Evolutionary conservation across 1,140 invertebrate genomes (phyloP).

Genomic region (Ruditapes philippinarum): DNA sequence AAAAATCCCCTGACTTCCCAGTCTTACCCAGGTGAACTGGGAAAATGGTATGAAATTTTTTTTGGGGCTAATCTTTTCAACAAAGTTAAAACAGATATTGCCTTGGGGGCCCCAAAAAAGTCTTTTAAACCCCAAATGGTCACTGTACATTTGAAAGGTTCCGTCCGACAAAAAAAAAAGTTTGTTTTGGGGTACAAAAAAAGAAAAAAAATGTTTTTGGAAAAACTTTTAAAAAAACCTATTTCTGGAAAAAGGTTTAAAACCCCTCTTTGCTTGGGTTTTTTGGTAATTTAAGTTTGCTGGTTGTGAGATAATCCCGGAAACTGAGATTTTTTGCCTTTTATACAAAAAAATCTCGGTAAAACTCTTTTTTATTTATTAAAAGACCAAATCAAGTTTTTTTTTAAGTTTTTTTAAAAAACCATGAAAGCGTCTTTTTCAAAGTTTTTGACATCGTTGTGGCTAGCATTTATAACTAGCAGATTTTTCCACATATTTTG

Average conservation of each 20-base stretch:
- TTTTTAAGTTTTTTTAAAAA: background rate
- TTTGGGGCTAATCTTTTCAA: background rate
- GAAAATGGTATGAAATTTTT: slow-evolving; percentile 27
- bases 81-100: slow-evolving; percentile 5
- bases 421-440: background rate
- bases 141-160: slow-evolving; percentile 23
- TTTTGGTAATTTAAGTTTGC: background rate
- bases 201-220: slow-evolving; percentile 19
- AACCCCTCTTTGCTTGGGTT: too few species aligned
- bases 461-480: background rate
- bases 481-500: background rate
- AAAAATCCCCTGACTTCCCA: background rate
- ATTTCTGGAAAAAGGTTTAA: too few species aligned
- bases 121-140: slow-evolving; percentile 29
- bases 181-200: slow-evolving; percentile 32
- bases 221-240: too few species aligned
- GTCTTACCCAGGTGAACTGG: background rate
- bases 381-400: slow-evolving; percentile 15
- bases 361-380: background rate
- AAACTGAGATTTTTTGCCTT: background rate
- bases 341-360: background rate
- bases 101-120: slow-evolving; percentile 1
- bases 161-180: background rate
- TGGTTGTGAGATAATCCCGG: slow-evolving; percentile 20
- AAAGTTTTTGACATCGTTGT: slow-evolving; percentile 9